Evolutionary conservation across 2,113 vertebrate species (phyloP).

Genomic region (Tauraco erythrolophus): DNA sequence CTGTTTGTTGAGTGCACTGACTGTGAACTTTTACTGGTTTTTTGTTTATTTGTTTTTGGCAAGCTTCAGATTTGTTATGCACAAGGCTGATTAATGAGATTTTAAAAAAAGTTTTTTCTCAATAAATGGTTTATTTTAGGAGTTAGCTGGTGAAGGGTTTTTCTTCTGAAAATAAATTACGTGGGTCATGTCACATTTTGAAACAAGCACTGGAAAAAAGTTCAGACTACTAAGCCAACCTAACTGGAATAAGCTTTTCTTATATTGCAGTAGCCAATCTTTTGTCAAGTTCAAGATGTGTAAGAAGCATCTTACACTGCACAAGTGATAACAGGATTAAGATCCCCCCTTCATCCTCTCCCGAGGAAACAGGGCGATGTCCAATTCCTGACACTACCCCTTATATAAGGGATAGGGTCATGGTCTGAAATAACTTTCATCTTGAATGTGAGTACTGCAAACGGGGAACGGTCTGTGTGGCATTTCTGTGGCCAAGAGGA

Average conservation of each 20-base stretch:
- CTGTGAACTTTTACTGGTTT: slow-evolving; percentile 77
- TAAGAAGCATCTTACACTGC: not conserved
- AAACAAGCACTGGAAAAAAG: too few relatives aligned
- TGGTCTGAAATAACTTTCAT: not conserved
- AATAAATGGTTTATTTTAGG: slow-evolving; percentile 92
- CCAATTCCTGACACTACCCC: not conserved
- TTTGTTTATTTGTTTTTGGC: slow-evolving; percentile 73
- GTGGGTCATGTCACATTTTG: not conserved
- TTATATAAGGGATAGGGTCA: not conserved
- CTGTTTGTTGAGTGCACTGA: slow-evolving; percentile 81
- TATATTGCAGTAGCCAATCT: not conserved
- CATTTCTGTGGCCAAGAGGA: not conserved
- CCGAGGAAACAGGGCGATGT: not conserved
- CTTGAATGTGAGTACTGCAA: not conserved
- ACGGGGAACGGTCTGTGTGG: not conserved
- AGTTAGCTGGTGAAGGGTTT: slow-evolving; percentile 41
- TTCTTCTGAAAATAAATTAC: not conserved
- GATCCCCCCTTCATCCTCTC: not conserved
- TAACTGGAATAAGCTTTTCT: not conserved
- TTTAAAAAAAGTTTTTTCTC: slow-evolving; percentile 75
- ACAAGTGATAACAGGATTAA: not conserved
- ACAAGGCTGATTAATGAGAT: slow-evolving; percentile 76
- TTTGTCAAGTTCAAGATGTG: not conserved
- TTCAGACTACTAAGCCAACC: not conserved
- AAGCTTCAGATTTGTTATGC: slow-evolving; percentile 80